These are phyloP conservation scores for Hirundichthys speculiger DNA, from an alignment of 2,113 vertebrate species.

Conservation along the genomic window DNA sequence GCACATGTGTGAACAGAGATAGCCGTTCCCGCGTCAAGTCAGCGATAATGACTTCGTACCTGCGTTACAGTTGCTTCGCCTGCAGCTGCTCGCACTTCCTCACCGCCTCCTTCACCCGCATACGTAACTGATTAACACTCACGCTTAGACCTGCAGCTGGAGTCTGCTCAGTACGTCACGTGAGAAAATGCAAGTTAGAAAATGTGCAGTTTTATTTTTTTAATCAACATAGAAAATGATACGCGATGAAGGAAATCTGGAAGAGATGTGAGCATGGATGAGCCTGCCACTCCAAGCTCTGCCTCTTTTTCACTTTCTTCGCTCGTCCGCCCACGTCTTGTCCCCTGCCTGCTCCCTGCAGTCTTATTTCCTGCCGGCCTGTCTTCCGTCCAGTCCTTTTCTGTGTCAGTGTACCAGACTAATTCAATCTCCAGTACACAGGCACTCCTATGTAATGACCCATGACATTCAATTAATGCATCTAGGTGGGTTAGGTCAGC, in stretches of 20 bases:
- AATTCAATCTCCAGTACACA: slow-evolving; percentile 71
- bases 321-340: slow-evolving; percentile 47
- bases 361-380: slow-evolving; percentile 67
- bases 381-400: slow-evolving; percentile 58
- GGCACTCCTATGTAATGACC: slow-evolving; percentile 64
- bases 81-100: slow-evolving; percentile 21
- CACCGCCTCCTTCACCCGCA: slow-evolving; percentile 16
- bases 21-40: slow-evolving; percentile 38
- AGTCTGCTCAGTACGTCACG: not conserved
- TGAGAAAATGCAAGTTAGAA: slow-evolving; percentile 10
- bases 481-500: slow-evolving; percentile 51
- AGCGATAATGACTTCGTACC: slow-evolving; percentile 45
- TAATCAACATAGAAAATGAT: slow-evolving; percentile 22
- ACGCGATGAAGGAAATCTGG: slow-evolving; percentile 2
- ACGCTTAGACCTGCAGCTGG: slow-evolving; percentile 21
- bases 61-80: slow-evolving; percentile 30
- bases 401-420: slow-evolving; percentile 63
- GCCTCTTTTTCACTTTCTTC: slow-evolving; percentile 34
- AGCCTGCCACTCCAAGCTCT: slow-evolving; percentile 56
- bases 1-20: slow-evolving; percentile 55
- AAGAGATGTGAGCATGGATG: slow-evolving; percentile 23
- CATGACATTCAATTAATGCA: slow-evolving; percentile 73
- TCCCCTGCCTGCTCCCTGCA: slow-evolving; percentile 32
- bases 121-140: slow-evolving; percentile 19
- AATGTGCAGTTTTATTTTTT: not conserved